A percentile compares a stretch with the other conserved stretches of the same genome.
These are phyloP conservation scores for Scolanthus callimorphus DNA, from an alignment of 92 coral and sea anemone species.

Conservation along the genomic window DNA sequence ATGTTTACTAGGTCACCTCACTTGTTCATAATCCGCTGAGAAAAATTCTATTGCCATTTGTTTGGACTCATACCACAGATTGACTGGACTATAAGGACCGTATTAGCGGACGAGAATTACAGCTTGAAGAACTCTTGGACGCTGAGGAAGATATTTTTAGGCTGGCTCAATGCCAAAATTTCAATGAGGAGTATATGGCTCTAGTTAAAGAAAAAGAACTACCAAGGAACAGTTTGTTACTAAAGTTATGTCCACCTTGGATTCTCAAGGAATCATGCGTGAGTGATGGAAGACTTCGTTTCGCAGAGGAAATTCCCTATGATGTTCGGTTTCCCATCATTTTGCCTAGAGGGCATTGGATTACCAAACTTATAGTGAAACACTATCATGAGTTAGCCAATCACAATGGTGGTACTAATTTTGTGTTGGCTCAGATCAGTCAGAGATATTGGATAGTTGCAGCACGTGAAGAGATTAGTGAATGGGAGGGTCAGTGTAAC, in stretches of 20 bases:
- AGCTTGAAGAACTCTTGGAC: constrained; percentile 31
- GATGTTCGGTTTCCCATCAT: constrained; percentile 39
- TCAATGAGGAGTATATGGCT: constrained; percentile 32
- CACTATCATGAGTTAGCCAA: constrained; percentile 50
- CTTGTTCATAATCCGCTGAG: too few species aligned
- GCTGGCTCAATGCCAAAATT: constrained; percentile 25
- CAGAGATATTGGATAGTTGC: constrained; percentile 42
- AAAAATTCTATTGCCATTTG: too few species aligned
- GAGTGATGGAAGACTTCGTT: constrained; percentile 28
- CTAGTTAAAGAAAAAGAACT: constrained; percentile 21
- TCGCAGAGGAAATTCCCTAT: constrained; percentile 39
- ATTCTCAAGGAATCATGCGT: constrained; percentile 33
- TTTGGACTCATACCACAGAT: too few species aligned
- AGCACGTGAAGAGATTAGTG: constrained; percentile 54
- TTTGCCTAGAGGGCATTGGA: constrained; percentile 43
- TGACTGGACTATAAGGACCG: too few species aligned
- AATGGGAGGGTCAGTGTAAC: constrained; percentile 41
- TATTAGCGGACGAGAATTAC: too few species aligned
- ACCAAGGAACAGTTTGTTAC: constrained; percentile 24
- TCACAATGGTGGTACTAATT: constrained; percentile 53
- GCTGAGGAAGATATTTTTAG: constrained; percentile 40
- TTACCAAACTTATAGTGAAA: constrained; percentile 39
- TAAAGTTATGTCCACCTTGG: constrained; percentile 17
- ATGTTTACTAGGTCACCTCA: too few species aligned
- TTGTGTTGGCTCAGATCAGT: constrained; percentile 32